Evolutionary conservation across 2,113 vertebrate genomes (phyloP).

Genomic region (Ovibos moschatus): DNA sequence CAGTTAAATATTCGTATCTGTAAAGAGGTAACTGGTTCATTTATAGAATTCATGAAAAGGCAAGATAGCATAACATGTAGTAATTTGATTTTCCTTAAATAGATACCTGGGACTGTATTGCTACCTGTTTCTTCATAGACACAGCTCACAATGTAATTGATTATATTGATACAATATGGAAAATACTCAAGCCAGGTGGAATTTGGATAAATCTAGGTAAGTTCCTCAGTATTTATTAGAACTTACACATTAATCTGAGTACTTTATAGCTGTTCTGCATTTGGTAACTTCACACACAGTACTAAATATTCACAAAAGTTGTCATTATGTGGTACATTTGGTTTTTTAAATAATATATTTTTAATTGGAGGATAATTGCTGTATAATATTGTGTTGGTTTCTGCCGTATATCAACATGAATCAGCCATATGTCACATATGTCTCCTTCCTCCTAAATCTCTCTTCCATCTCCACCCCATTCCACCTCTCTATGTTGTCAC

Average conservation of each 20-base stretch:
- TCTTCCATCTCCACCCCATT: not conserved
- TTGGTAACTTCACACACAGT: not conserved
- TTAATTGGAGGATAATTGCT: not conserved
- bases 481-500: not conserved
- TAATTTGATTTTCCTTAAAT: slow-evolving; percentile 72
- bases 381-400: not conserved
- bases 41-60: slow-evolving; percentile 6
- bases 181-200: slow-evolving; percentile 97
- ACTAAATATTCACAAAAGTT: not conserved
- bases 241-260: not conserved
- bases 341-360: not conserved
- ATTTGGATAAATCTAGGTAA: slow-evolving; percentile 99
- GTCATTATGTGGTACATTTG: not conserved
- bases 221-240: slow-evolving; percentile 64
- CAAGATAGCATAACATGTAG: slow-evolving; percentile 22
- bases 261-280: not conserved
- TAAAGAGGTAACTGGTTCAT: not conserved
- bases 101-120: slow-evolving; percentile 97
- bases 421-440: not conserved
- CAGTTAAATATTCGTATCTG: not conserved
- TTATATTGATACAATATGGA: slow-evolving; percentile 99
- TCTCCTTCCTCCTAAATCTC: not conserved
- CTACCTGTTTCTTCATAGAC: slow-evolving; percentile 99
- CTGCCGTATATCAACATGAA: not conserved
- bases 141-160: slow-evolving; percentile 98